These are phyloP conservation scores for Harpagoxenus sublaevis DNA, from an alignment of 2,888 invertebrate genomes.

Conservation along the genomic window DNA sequence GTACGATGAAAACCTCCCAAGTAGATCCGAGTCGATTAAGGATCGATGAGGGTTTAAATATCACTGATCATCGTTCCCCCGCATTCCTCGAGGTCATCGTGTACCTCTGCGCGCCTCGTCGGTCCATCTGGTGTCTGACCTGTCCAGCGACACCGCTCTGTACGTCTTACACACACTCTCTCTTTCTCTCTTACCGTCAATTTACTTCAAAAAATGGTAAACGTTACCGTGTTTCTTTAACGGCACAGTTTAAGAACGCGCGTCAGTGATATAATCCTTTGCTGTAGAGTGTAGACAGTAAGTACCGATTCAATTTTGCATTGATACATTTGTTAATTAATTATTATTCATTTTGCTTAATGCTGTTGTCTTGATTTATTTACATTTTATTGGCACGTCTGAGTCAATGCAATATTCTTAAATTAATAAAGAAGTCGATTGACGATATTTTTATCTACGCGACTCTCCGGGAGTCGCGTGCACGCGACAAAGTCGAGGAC, in stretches of 20 bases:
- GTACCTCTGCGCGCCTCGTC: conserved; percentile 47
- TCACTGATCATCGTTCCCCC: conserved; percentile 77
- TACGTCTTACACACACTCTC: background rate
- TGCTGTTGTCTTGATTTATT: conserved; percentile 5
- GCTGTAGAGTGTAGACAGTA: background rate
- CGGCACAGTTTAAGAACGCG: background rate
- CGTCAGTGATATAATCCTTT: background rate
- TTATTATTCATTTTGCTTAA: background rate
- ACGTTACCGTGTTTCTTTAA: conserved; percentile 4
- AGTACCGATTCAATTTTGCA: background rate
- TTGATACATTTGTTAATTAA: background rate
- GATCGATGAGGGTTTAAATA: conserved; percentile 74
- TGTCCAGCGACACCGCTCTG: conserved; percentile 34
- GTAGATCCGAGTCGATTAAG: conserved; percentile 64
- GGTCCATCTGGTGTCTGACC: conserved; percentile 49
- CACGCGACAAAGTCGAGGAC: background rate
- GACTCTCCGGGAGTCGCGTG: background rate
- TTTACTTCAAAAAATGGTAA: conserved; percentile 17
- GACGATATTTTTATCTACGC: background rate
- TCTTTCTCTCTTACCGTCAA: background rate
- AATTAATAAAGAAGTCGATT: no score
- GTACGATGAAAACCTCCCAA: conserved; percentile 72
- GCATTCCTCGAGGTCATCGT: conserved; percentile 71
- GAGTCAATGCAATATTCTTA: background rate
- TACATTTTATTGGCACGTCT: background rate